A percentile compares a stretch with the other conserved stretches of the same genome.
phyloP scores from a whole-genome alignment of 1,140 invertebrate genomes.

The Anadara kagoshimensis region DNA sequence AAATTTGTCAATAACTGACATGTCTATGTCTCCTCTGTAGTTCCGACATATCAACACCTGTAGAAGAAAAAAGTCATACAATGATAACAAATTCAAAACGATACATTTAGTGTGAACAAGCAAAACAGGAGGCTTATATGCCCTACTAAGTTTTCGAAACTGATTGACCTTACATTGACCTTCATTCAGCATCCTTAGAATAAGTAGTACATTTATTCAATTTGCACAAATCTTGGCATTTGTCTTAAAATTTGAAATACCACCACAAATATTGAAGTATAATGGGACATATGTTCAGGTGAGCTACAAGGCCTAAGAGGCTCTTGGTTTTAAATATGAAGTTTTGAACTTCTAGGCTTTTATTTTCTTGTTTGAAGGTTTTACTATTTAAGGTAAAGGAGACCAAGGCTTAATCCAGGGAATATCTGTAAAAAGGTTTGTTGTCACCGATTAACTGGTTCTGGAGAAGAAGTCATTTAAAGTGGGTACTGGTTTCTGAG shows the following conservation, averaged over 20 bases:
- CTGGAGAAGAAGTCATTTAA: too few species aligned
- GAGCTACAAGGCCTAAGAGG: not conserved
- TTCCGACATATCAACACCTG: conserved; percentile 93
- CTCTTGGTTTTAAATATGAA: too few species aligned
- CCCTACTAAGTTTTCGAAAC: too few species aligned
- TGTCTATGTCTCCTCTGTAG: conserved; percentile 98
- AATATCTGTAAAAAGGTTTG: too few species aligned
- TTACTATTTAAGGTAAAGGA: too few species aligned
- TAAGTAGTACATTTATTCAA: not conserved
- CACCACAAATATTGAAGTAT: not conserved
- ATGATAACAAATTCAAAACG: conserved; percentile 1
- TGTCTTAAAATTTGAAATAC: not conserved
- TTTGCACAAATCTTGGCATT: not conserved
- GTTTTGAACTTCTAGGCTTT: too few species aligned
- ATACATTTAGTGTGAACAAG: not conserved
- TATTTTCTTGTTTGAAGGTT: too few species aligned
- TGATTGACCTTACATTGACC: too few species aligned
- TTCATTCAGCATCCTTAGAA: not conserved
- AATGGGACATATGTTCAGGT: not conserved
- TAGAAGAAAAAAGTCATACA: not conserved
- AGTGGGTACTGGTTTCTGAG: too few species aligned
- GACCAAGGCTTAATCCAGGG: too few species aligned
- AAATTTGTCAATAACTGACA: conserved; percentile 98
- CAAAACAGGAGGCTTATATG: not conserved
- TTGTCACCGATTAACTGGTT: too few species aligned